phyloP scores from a whole-genome alignment of 2,113 vertebrate genomes.

The Xiphias gladius region DNA sequence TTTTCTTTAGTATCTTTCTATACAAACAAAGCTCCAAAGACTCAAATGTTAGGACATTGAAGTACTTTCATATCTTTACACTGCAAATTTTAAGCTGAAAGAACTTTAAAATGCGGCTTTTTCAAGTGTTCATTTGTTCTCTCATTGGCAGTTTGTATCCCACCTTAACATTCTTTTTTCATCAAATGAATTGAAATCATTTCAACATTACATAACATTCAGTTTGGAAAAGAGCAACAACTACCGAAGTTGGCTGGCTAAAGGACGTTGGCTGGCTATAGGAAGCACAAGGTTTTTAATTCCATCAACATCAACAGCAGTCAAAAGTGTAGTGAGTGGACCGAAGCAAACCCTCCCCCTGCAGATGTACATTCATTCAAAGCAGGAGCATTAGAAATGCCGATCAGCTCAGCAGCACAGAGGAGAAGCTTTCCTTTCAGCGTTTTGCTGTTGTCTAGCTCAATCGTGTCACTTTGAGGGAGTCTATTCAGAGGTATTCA shows the following conservation, averaged over 20 bases:
- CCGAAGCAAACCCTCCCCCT: slow-evolving; percentile 73
- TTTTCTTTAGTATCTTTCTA: no score
- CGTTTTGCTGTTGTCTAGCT: slow-evolving; percentile 93
- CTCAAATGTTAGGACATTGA: no score
- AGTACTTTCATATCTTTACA: no score
- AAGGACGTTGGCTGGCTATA: slow-evolving; percentile 30
- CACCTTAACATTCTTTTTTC: background rate
- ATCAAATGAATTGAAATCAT: background rate
- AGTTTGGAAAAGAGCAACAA: background rate
- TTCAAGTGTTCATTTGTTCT: background rate
- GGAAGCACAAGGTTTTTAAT: slow-evolving; percentile 64
- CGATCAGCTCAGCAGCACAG: slow-evolving; percentile 76
- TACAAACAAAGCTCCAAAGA: no score
- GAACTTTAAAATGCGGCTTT: background rate
- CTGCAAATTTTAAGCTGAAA: background rate
- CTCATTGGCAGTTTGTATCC: background rate
- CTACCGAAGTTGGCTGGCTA: slow-evolving; percentile 13
- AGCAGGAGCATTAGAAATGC: slow-evolving; percentile 83
- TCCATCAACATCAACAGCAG: slow-evolving; percentile 54
- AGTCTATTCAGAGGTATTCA: slow-evolving; percentile 97
- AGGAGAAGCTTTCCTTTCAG: slow-evolving; percentile 87
- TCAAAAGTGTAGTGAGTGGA: slow-evolving; percentile 48
- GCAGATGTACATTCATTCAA: slow-evolving; percentile 96
- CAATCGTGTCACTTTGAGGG: slow-evolving; percentile 96
- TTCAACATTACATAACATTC: background rate